Evolutionary conservation across 2,113 vertebrate species (phyloP), one percentile per base, ranked within the genome.

Genomic region (Hemicordylus capensis): DNA sequence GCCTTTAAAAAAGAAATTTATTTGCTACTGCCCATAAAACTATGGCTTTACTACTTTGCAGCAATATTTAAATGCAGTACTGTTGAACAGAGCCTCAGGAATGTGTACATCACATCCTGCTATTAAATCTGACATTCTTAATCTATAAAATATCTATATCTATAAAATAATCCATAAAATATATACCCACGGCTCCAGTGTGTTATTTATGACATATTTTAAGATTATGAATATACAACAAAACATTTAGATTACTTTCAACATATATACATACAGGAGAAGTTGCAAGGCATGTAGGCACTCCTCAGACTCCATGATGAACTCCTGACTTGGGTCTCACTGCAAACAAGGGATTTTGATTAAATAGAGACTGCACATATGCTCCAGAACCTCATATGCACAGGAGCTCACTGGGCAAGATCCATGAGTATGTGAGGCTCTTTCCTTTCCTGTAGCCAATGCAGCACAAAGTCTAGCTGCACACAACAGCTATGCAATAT

Each of bases 11-110:
- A 51, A n/a, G n/a, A 51, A n/a, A 79, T 72, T 63, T 80, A 70
- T 54, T 80, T 67, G 24, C 63, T 48, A 76, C 39, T 37, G 51
- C 58, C 51, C 10, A 69, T 76, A 87, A 81, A 81, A 59, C 39
- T 46, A 31, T 56, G 28, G 2, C 34, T 82, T 87, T 76, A 67
- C 63, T 28, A 48, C 31, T 76, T 81, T 59, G 37, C 72, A 20
- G 42, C 51, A 59, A 39, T 82, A 61, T 78, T 89, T 81, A 82
- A 77, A 46, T 81, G 44, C 87, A 85, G 72, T 85, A 46, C 73
- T 78, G 64, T 59, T 31, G 69, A 66, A 78, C 48, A 64, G 74
- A 56, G 22, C 46, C 80, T 64, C 37, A 44, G 58, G 39, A 61
- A 79, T 70, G 8, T 64, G 26, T 73, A 66, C 51, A 79, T 83